These are phyloP conservation scores for Sympetrum striolatum DNA, from an alignment of 2,888 invertebrate species.

Conservation along the genomic window DNA sequence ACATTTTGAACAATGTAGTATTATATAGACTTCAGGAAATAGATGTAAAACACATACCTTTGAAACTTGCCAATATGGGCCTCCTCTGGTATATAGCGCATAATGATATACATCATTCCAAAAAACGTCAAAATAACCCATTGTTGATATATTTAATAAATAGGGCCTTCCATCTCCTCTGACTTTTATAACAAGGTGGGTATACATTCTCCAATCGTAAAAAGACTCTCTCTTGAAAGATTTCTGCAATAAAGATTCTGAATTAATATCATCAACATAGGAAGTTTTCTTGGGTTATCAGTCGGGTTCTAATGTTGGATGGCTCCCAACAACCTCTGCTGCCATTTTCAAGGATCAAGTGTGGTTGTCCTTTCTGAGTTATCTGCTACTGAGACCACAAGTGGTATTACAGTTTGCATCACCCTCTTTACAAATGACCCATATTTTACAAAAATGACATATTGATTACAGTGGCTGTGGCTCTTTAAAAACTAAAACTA, in stretches of 20 bases:
- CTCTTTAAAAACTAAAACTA: too few species aligned
- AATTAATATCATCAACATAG: background rate
- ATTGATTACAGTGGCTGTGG: too few species aligned
- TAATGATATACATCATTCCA: constrained; percentile 91
- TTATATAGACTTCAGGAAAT: too few species aligned
- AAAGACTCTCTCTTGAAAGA: constrained; percentile 77
- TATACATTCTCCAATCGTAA: constrained; percentile 80
- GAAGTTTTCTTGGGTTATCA: too few species aligned
- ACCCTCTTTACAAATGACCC: too few species aligned
- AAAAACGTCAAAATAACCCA: constrained; percentile 80
- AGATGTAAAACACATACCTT: constrained; percentile 65
- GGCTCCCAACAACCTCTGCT: background rate
- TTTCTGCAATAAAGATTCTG: constrained; percentile 65
- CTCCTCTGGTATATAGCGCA: constrained; percentile 90
- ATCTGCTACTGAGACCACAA: too few species aligned
- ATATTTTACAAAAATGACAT: too few species aligned
- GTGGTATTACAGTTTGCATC: too few species aligned
- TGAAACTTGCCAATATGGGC: constrained; percentile 96
- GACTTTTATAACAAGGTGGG: constrained; percentile 76
- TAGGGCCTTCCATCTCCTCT: constrained; percentile 96
- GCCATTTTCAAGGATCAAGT: too few species aligned
- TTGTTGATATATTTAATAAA: constrained; percentile 77
- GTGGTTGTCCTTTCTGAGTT: too few species aligned
- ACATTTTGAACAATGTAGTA: too few species aligned
- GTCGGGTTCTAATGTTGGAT: too few species aligned